A percentile compares a stretch with the other conserved stretches of the same genome.
Conservation (phyloP, 2,113 vertebrate species). For the cattle (Bos taurus) region DNA sequence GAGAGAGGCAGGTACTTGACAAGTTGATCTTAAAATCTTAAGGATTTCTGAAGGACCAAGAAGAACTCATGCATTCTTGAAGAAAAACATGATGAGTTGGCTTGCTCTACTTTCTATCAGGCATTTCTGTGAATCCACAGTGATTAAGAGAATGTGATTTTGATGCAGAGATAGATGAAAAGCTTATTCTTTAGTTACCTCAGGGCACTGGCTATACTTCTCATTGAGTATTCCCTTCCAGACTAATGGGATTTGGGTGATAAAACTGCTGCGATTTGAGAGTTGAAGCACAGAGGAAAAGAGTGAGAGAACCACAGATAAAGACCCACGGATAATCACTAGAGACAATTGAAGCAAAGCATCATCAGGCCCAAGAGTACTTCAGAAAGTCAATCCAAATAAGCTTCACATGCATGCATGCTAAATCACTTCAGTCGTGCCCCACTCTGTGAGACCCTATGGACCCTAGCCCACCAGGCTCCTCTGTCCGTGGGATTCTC, state of each 20-base stretch:
- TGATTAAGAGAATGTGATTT: not conserved
- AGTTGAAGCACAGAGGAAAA: not conserved
- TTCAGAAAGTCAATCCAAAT: not conserved
- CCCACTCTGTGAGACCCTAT: not conserved
- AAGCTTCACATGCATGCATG: fast-evolving
- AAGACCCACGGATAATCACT: not conserved
- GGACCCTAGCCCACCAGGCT: not conserved
- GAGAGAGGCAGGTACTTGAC: not conserved
- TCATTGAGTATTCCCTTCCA: not conserved
- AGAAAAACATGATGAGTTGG: not conserved
- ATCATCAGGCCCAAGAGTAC: not conserved
- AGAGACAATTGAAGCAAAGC: not conserved
- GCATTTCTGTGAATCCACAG: not conserved
- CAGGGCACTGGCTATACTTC: not conserved
- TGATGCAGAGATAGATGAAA: not conserved
- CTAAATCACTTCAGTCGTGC: not conserved
- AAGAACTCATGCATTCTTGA: not conserved
- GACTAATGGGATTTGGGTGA: not conserved
- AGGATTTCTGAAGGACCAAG: not conserved
- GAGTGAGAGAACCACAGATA: not conserved
- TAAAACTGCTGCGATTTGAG: not conserved
- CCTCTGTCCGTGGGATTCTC: not conserved
- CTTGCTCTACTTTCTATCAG: not conserved
- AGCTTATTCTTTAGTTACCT: not conserved
- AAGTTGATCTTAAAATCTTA: not conserved